Conservation (phyloP, 2,797 vertebrate genomes). For the Oophaga sylvatica region DNA sequence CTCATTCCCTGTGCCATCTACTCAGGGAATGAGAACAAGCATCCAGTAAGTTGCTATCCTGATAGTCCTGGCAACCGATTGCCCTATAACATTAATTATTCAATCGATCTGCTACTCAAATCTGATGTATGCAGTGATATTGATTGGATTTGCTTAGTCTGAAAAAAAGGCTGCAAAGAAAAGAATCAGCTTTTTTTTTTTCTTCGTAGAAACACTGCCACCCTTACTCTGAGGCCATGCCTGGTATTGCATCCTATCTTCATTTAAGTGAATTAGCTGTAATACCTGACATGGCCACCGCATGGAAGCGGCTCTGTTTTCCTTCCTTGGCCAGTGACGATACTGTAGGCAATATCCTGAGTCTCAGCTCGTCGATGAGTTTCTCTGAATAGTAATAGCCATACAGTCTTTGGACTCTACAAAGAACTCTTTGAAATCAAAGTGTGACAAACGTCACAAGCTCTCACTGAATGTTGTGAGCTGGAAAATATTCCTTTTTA, state of each 20-base stretch:
- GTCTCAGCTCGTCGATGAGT: conserved; percentile 12
- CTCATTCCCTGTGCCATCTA: neutral
- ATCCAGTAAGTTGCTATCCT: neutral
- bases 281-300: neutral
- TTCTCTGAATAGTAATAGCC: conserved; percentile 30
- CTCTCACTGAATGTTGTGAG: conserved; percentile 37
- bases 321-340: neutral
- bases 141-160: neutral
- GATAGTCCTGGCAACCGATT: neutral
- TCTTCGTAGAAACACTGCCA: neutral
- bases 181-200: neutral
- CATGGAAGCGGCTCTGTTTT: neutral
- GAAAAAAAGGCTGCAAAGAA: neutral
- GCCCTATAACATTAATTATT: neutral
- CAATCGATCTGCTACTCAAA: neutral
- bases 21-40: neutral
- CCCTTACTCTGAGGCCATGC: neutral
- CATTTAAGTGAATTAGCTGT: neutral
- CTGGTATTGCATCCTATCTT: neutral
- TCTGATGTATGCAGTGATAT: neutral
- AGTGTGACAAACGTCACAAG: conserved; percentile 55
- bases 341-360: neutral
- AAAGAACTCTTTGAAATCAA: conserved; percentile 54
- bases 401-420: conserved; percentile 48
- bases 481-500: conserved; percentile 44